phyloP scores from a whole-genome alignment of 2,888 invertebrate species.

The Epistrophe grossulariae region DNA sequence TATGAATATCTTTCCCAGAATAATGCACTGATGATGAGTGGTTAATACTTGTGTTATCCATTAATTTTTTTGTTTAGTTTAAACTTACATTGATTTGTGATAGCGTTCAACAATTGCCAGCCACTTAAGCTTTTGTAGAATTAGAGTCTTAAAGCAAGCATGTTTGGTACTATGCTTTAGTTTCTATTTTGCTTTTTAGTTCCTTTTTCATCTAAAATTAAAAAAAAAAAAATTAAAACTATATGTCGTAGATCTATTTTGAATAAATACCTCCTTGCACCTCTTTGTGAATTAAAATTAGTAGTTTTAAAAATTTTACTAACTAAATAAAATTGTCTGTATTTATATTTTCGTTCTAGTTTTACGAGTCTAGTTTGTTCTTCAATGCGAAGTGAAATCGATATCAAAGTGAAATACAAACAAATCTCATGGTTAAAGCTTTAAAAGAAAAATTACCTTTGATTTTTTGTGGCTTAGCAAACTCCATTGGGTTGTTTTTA shows the following conservation, averaged over 20 bases:
- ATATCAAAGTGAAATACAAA: background rate
- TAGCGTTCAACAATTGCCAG: background rate
- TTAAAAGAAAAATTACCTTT: background rate
- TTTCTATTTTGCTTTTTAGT: background rate
- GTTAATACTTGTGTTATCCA: background rate
- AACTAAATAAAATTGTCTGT: background rate
- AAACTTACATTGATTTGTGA: background rate
- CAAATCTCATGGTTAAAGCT: background rate
- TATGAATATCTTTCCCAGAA: background rate
- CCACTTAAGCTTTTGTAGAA: conserved; percentile 29
- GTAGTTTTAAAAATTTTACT: background rate
- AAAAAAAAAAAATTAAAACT: background rate
- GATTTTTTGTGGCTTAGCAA: too few relatives aligned
- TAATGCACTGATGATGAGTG: background rate
- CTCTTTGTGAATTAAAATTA: background rate
- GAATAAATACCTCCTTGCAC: background rate
- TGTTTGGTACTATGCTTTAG: background rate
- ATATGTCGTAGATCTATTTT: background rate
- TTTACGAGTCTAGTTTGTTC: background rate
- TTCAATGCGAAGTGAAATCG: background rate
- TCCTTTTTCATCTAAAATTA: background rate
- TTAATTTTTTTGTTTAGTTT: background rate
- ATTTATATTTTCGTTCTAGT: background rate
- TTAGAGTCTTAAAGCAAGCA: background rate
- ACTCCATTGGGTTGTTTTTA: too few relatives aligned